Base-by-base conservation (phyloP, 1,140 invertebrate species). In the Lepidostoma basale region DNA sequence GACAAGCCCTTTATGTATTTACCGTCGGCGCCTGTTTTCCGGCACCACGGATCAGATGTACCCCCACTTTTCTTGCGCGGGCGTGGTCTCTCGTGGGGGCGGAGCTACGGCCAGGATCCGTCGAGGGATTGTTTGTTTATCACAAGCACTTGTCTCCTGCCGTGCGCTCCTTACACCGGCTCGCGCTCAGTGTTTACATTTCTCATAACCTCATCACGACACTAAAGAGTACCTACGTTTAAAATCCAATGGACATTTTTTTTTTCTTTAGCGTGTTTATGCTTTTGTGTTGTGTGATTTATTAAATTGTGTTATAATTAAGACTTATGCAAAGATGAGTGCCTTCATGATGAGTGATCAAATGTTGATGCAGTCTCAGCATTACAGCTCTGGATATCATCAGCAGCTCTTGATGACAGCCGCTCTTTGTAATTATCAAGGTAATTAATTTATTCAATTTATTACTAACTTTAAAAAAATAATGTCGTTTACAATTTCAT, bases 281-380 rank as follows among this genome's bases (percentile, higher is more conserved):
- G 25, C 12, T 30, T n/a, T n/a, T n/a, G n/a, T 6, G 9, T 54
- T 59, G 18, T 60, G 39, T 67, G 14, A 18, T 52, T 59, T 58
- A 42, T 42, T n/a, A 3, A 8, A 12, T 16, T 36, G 26, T 36
- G 47, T 23, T 52, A 28, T 33, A 40, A 26, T 64, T 23, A 49
- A 39, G 20, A 25, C 25, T 56, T 67, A n/a, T 65, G 36, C 25
- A 23, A 65, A 36, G n/a, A 66, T 66, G 64, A 66, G 52, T 66
- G 52, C 54, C 20, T 66, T 44, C 18, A 33, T 42, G 39, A 44
- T 66, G 54, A 66, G 25, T 58, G 52, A 66, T 20, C 36, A 58
- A 28, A 68, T 68, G 56, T 16, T 68, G 56, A 22, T 40, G 54
- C 66, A 68, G 42, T 26, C 44, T 12, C 66, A 68, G 45, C 56